Conservation (phyloP, 2,888 invertebrate species). For the Leptarthrus brevirostris region DNA sequence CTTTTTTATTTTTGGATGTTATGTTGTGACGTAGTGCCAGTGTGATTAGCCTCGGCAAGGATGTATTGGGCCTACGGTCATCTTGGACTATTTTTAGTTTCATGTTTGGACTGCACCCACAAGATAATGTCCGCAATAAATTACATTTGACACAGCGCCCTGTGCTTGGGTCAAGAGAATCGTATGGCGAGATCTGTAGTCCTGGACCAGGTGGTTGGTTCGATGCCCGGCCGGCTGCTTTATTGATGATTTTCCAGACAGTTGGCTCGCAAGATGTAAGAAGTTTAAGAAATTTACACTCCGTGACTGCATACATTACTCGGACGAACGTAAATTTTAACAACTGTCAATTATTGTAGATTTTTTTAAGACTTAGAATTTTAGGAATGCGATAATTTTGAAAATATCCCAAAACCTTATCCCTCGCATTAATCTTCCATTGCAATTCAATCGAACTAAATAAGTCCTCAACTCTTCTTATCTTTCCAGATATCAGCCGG, state of each 20-base stretch:
- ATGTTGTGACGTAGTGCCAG: background rate
- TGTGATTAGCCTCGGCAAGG: background rate
- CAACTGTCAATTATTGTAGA: constrained; percentile 13
- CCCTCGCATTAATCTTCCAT: background rate
- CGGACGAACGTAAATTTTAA: background rate
- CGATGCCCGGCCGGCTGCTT: background rate
- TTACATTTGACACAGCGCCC: constrained; percentile 52
- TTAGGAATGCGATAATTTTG: background rate
- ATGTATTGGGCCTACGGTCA: constrained; percentile 3
- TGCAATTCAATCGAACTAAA: constrained; percentile 6
- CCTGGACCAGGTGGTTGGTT: constrained; percentile 35
- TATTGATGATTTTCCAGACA: constrained; percentile 8
- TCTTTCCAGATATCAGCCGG: constrained; percentile 69
- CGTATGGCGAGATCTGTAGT: background rate
- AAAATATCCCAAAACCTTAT: background rate
- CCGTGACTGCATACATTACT: background rate
- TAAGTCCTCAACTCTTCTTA: constrained; percentile 12
- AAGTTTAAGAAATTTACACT: background rate
- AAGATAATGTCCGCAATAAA: constrained; percentile 54
- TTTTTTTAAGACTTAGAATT: background rate
- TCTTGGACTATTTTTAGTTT: constrained; percentile 51
- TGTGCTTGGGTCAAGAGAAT: background rate
- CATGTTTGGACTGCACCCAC: constrained; percentile 55
- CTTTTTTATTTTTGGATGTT: background rate
- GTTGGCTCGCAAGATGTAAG: background rate